Conservation (phyloP, 2,797 vertebrate genomes). For the Halcyon chelicuti region DNA sequence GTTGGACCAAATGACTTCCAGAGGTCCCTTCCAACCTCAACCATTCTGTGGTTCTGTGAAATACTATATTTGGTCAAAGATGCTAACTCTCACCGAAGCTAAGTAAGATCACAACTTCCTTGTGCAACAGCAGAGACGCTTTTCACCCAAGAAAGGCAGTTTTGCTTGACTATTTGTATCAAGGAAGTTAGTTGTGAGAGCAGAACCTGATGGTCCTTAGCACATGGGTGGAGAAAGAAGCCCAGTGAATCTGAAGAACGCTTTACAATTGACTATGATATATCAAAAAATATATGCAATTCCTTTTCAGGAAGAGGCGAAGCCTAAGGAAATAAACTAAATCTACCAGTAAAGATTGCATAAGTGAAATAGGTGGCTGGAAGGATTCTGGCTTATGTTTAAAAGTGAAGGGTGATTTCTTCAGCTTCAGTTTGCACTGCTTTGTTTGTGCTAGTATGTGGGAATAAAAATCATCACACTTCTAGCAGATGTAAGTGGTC, state of each 20-base stretch:
- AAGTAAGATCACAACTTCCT: not conserved
- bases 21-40: not conserved
- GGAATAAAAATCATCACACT: not conserved
- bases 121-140: not conserved
- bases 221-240: not conserved
- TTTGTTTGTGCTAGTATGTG: not conserved
- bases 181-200: not conserved
- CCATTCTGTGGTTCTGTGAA: not conserved
- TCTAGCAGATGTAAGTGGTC: not conserved
- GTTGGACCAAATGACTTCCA: not conserved
- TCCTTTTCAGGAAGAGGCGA: not conserved
- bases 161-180: not conserved
- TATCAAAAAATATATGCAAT: not conserved
- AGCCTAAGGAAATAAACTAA: not conserved
- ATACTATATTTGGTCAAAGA: fast-evolving
- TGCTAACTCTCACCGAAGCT: not conserved
- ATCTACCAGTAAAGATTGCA: not conserved
- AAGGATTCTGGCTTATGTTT: not conserved
- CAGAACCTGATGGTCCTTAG: not conserved
- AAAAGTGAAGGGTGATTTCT: not conserved
- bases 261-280: not conserved
- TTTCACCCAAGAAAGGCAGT: not conserved
- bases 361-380: not conserved
- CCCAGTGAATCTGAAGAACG: not conserved
- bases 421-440: not conserved